Percentiles rank a stretch among this genome's conserved stretches.
Conservation (phyloP, 2,113 vertebrate genomes). For the pig (Sus scrofa) region DNA sequence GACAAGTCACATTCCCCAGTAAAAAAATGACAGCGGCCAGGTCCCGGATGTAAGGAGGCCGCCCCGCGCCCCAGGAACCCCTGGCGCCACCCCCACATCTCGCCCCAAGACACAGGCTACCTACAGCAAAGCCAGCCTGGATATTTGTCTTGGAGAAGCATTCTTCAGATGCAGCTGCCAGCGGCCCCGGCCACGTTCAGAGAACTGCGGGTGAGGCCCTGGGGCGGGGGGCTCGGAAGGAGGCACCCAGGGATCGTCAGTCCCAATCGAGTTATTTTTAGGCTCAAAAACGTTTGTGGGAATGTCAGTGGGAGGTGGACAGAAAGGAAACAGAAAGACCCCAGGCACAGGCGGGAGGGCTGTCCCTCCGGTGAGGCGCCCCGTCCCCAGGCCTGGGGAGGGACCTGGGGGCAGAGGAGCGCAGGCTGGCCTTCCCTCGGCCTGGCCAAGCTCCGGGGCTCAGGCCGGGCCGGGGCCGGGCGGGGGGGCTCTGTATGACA, state of each 20-base stretch:
- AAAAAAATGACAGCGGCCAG: rapidly evolving
- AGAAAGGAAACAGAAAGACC: not conserved
- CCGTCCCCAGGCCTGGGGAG: not conserved
- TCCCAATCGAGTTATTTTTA: not conserved
- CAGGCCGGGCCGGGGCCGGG: not conserved
- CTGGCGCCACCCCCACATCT: rapidly evolving
- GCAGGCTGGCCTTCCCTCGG: not conserved
- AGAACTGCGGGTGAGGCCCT: not conserved
- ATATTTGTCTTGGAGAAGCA: rapidly evolving
- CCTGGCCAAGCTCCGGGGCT: not conserved
- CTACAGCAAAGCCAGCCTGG: not conserved
- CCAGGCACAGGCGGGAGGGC: not conserved
- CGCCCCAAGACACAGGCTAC: not conserved
- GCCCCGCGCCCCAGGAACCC: not conserved
- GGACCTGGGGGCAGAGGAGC: too few species aligned
- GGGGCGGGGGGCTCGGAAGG: rapidly evolving
- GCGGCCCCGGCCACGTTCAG: rapidly evolving
- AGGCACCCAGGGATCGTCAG: rapidly evolving
- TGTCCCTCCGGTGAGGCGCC: not conserved
- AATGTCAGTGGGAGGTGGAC: not conserved
- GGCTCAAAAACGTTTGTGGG: not conserved
- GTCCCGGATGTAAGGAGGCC: rapidly evolving
- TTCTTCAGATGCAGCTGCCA: not conserved
- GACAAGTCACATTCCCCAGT: not conserved
- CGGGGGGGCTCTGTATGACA: not conserved